Percentiles rank a stretch among this genome's conserved stretches.
Conservation (phyloP, 2,888 invertebrate genomes). For the Drosophila meridiana region DNA sequence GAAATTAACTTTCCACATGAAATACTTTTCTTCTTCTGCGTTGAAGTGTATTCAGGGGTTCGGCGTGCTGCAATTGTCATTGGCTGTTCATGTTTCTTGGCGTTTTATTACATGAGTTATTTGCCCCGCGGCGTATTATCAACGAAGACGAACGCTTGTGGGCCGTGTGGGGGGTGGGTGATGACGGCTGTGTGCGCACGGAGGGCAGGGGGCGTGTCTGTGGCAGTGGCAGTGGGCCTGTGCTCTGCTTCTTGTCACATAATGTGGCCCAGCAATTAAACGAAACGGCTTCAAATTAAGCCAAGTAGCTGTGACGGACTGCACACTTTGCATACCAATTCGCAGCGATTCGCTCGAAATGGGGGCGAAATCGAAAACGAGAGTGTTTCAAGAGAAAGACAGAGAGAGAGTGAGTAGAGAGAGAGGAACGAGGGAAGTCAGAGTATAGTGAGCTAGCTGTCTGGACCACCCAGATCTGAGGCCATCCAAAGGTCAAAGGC, state of each 20-base stretch:
- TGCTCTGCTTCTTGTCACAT: constrained; percentile 76
- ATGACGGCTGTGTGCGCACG: neutral
- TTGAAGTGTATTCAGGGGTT: constrained; percentile 16
- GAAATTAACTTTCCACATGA: neutral
- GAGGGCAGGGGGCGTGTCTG: constrained; percentile 9
- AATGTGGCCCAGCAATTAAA: constrained; percentile 80
- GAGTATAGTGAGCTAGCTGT: neutral
- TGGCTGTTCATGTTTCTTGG: constrained; percentile 45
- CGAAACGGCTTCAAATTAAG: constrained; percentile 78
- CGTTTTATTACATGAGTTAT: constrained; percentile 66
- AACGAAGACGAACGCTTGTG: constrained; percentile 25
- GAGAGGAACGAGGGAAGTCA: neutral
- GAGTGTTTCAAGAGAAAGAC: constrained; percentile 35
- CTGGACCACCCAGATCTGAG: constrained; percentile 11
- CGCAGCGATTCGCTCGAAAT: constrained; percentile 57
- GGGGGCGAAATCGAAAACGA: constrained; percentile 65
- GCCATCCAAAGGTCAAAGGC: neutral
- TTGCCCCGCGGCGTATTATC: constrained; percentile 57
- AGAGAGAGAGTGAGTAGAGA: neutral
- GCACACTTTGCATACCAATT: constrained; percentile 78
- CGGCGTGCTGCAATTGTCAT: constrained; percentile 14
- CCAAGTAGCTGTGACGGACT: constrained; percentile 67
- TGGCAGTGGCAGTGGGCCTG: constrained; percentile 39
- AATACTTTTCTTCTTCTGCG: neutral
- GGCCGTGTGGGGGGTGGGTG: neutral